Conservation (phyloP, 2,888 invertebrate genomes). For the Sphecodes monilicornis region DNA sequence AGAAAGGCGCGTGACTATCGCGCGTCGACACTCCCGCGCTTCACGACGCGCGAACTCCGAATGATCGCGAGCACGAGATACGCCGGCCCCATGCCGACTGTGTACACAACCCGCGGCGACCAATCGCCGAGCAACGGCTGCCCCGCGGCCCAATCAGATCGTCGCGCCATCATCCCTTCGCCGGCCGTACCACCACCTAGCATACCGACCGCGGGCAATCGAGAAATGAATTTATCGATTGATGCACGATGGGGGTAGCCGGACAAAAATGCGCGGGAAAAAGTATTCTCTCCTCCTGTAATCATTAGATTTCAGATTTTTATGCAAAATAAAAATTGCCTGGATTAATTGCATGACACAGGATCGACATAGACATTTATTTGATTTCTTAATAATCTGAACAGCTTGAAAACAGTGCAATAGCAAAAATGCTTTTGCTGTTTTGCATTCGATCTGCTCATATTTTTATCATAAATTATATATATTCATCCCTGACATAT, state of each 20-base stretch:
- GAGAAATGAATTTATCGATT: constrained; percentile 17
- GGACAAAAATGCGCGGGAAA: constrained; percentile 5
- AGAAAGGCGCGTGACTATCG: constrained; percentile 36
- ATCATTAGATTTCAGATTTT: background rate
- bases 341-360: background rate
- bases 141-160: constrained; percentile 32
- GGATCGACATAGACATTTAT: too few relatives aligned
- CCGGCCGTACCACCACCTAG: background rate
- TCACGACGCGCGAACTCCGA: constrained; percentile 62
- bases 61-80: constrained; percentile 49
- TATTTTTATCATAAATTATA: background rate
- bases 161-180: background rate
- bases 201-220: constrained; percentile 20
- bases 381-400: too few relatives aligned
- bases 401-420: too few relatives aligned
- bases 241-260: background rate
- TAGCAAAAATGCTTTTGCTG: background rate
- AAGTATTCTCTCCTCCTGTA: background rate
- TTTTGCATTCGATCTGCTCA: background rate
- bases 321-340: background rate
- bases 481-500: background rate
- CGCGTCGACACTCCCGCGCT: constrained; percentile 31
- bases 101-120: constrained; percentile 42
- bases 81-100: constrained; percentile 32
- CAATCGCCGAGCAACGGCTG: constrained; percentile 24